Percentiles rank a stretch among this genome's conserved stretches.
Conservation (phyloP, 1,140 invertebrate genomes). For the Drosophila repletoides region DNA sequence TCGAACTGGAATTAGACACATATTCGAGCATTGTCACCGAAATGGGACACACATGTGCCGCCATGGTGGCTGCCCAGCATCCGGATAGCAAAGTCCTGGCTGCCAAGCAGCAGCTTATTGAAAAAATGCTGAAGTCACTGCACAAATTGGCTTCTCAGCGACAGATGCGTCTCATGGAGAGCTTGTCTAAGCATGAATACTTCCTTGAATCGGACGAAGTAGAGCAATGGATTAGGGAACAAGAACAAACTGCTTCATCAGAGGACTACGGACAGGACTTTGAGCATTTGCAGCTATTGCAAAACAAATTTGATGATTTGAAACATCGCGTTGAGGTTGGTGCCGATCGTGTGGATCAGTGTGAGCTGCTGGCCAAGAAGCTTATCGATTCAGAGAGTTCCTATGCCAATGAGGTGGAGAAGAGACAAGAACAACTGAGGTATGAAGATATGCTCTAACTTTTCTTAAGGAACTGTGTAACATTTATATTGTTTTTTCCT, state of each 20-base stretch:
- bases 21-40: constrained; percentile 95
- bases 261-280: constrained; percentile 99
- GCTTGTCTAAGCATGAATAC: constrained; percentile 96
- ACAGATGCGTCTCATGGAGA: constrained; percentile 94
- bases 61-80: constrained; percentile 89
- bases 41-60: constrained; percentile 93
- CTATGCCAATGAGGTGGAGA: constrained; percentile 93
- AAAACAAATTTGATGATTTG: constrained; percentile 97
- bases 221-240: constrained; percentile 97
- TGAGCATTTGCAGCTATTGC: constrained; percentile 95
- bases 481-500: not conserved
- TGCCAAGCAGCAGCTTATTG: constrained; percentile 89
- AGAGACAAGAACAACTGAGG: constrained; percentile 93
- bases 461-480: too few relatives aligned
- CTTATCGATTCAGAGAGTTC: constrained; percentile 94
- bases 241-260: constrained; percentile 93
- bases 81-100: constrained; percentile 91
- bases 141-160: constrained; percentile 91
- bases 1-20: constrained; percentile 96
- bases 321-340: constrained; percentile 95
- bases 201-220: constrained; percentile 95
- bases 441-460: constrained; percentile 77
- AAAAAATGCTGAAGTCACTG: constrained; percentile 90
- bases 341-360: constrained; percentile 95
- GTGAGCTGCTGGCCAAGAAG: constrained; percentile 95